A percentile compares a stretch with the other conserved stretches of the same genome.
Conservation (phyloP, 2,113 vertebrate genomes). For the Clarias magur region DNA sequence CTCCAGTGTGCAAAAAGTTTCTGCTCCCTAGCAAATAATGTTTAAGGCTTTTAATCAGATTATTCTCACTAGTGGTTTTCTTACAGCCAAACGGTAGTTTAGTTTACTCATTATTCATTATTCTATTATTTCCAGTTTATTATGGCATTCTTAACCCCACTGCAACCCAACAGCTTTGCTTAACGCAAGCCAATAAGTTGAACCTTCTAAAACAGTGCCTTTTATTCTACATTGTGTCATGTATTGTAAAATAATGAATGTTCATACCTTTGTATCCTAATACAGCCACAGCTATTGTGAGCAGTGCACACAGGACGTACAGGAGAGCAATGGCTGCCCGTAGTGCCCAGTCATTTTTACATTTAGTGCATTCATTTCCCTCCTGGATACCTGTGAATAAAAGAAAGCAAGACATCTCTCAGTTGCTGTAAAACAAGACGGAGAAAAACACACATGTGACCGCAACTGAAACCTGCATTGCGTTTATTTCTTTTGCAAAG, state of each 20-base stretch:
- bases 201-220: no score
- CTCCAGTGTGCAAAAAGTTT: no score
- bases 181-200: no score
- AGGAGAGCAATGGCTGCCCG: slow-evolving; percentile 90
- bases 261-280: slow-evolving; percentile 95
- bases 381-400: slow-evolving; percentile 93
- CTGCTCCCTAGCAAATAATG: no score
- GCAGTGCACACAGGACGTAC: slow-evolving; percentile 90
- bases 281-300: slow-evolving; percentile 93
- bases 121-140: no score
- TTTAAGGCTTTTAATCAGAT: no score
- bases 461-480: neutral
- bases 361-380: slow-evolving; percentile 95
- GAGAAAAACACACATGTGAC: neutral
- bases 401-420: slow-evolving; percentile 49
- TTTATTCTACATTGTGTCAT: neutral
- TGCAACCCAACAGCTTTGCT: no score
- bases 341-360: slow-evolving; percentile 96
- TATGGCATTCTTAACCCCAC: no score
- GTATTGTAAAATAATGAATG: neutral
- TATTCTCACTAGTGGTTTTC: no score
- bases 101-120: no score
- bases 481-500: neutral
- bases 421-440: neutral
- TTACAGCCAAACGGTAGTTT: no score